These are phyloP conservation scores for Caiman crocodilus DNA, from an alignment of 2,797 vertebrate genomes.

Conservation along the genomic window DNA sequence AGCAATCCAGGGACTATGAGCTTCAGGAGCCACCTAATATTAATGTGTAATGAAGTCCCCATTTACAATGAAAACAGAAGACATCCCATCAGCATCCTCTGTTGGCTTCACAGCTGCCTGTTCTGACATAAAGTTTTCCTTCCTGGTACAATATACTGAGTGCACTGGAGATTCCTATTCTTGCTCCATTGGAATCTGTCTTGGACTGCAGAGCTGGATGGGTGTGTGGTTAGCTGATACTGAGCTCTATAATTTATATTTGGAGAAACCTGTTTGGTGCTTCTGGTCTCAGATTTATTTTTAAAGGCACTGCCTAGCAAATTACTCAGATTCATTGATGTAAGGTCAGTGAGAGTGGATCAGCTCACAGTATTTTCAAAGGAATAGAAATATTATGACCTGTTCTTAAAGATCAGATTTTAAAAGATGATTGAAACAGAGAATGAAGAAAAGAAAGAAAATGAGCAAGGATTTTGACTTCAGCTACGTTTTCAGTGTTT, in stretches of 20 bases:
- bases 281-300: background rate
- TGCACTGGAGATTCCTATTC: rapidly evolving
- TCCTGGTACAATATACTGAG: background rate
- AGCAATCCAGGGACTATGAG: slow-evolving; percentile 19
- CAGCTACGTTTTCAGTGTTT: slow-evolving; percentile 18
- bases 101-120: background rate
- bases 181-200: background rate
- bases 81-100: background rate
- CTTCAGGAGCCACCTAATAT: background rate
- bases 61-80: background rate
- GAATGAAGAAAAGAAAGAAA: background rate
- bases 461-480: background rate
- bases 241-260: background rate
- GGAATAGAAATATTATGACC: slow-evolving; percentile 27
- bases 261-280: background rate
- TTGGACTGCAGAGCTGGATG: background rate
- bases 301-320: slow-evolving; percentile 6
- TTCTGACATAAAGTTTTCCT: background rate
- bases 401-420: slow-evolving; percentile 28
- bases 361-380: background rate
- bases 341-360: slow-evolving; percentile 13
- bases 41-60: background rate
- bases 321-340: slow-evolving; percentile 55
- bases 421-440: slow-evolving; percentile 50
- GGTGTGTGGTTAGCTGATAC: background rate